Evolutionary conservation across 2,113 vertebrate species (phyloP).

Genomic region (Ochotona curzoniae): DNA sequence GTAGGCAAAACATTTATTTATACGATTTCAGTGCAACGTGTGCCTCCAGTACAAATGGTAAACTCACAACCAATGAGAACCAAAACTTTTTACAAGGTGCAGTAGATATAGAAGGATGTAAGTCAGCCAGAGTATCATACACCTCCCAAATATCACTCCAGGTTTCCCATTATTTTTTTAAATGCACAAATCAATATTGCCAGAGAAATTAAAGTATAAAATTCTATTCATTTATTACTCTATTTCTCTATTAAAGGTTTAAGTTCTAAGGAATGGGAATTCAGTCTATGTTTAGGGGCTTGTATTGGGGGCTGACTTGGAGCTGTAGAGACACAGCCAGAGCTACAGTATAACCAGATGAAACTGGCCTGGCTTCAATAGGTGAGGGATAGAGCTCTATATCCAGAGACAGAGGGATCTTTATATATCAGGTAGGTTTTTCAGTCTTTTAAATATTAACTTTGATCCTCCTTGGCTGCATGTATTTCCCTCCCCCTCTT

Average conservation of each 20-base stretch:
- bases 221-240: constrained; percentile 7
- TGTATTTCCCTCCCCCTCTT: neutral
- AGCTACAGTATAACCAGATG: neutral
- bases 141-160: constrained; percentile 24
- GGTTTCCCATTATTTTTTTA: constrained; percentile 61
- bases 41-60: constrained; percentile 62
- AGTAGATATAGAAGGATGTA: constrained; percentile 16
- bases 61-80: constrained; percentile 28
- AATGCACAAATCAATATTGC: constrained; percentile 38
- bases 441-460: neutral
- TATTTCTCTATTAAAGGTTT: neutral
- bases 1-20: constrained; percentile 71
- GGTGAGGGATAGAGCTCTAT: neutral
- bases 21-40: constrained; percentile 70
- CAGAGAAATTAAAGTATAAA: constrained; percentile 1
- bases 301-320: neutral
- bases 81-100: constrained; percentile 58
- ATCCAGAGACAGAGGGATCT: neutral
- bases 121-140: neutral
- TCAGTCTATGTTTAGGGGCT: neutral
- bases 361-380: neutral
- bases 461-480: neutral
- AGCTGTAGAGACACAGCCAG: neutral
- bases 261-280: neutral
- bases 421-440: neutral